Evolutionary conservation across 1,140 invertebrate species (phyloP), one percentile per base, ranked within the genome.

Genomic region (Lysiphlebus fabarum): DNA sequence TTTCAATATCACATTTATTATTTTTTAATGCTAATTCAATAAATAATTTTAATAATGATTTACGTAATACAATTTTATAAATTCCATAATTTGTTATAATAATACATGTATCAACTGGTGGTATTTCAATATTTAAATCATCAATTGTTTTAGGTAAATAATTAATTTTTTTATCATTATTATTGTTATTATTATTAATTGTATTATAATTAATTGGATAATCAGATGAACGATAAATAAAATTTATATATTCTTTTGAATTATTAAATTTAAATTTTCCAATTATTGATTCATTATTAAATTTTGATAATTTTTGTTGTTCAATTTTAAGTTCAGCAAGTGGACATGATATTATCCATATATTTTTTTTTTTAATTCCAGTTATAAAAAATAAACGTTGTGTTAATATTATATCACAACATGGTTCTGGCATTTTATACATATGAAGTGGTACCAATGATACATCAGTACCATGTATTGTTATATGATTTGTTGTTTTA

Each of bases 11-110:
- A 58, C 34, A 26, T n/a, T 50, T 57, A 14, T 81, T 76, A 48
- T 81, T 77, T 61, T 80, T 78, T 40, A 86, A 70, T 56, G 87
- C 79, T 58, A 85, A 73, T 58, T 88, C 81, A 62, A 91, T 79
- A 72, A 91, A 90, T 62, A 87, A 71, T 44, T 82, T 78, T 50
- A 89, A 80, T 8, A 87, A 84, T 57, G 85, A 83, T 69, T 83
- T 81, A 58, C 85, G 86, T 17, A 90, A 75, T 66, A 82, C 77
- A 64, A 90, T 79, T 72, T 85, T 84, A 75, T 89, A 91, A 44
- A 90, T 81, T 67, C 82, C 82, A 65, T 76, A 78, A 73, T 86
- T 85, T 41, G 88, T 90, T 17, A 91, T 82, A 56, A 91, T 76
- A 66, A 90, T 78, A 74, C 88, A 90, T 5, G 86, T 85, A 81